Conservation (phyloP, 2,888 invertebrate genomes). For the Caradrina kadenii region DNA sequence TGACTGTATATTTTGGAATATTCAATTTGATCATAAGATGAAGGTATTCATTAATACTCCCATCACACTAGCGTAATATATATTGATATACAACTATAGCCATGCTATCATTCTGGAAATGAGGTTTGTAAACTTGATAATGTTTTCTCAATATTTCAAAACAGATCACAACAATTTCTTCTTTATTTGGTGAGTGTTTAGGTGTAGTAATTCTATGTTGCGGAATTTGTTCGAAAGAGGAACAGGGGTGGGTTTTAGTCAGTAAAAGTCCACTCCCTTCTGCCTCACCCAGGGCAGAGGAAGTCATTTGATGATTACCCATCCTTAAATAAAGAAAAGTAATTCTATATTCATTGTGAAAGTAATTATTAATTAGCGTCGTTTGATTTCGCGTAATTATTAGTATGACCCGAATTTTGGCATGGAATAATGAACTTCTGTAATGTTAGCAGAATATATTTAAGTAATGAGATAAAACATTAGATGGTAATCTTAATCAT, state of each 20-base stretch:
- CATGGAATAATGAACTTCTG: neutral
- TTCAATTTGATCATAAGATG: no score
- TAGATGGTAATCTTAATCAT: no score
- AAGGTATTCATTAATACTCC: neutral
- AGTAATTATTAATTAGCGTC: constrained; percentile 11
- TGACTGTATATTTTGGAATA: constrained; percentile 12
- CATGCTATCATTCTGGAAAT: constrained; percentile 29
- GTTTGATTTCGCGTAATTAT: constrained; percentile 25
- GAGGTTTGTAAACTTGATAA: constrained; percentile 21
- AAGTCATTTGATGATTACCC: no score
- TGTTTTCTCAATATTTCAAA: constrained; percentile 17
- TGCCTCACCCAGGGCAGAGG: no score
- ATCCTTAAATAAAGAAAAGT: no score
- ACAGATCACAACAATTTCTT: constrained; percentile 2
- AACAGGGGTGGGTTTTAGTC: no score
- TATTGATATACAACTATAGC: no score
- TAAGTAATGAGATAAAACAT: no score
- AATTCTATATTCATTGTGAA: constrained; percentile 14
- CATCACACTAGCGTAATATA: constrained; percentile 17
- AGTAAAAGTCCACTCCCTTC: no score
- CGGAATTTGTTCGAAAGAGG: no score
- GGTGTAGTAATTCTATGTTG: constrained; percentile 10
- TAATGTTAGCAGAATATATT: neutral
- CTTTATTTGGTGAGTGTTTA: neutral
- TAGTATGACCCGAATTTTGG: constrained; percentile 14